Percentiles rank a stretch among this genome's conserved stretches.
phyloP scores from a whole-genome alignment of 2,113 vertebrate species.

The Rhinichthys klamathensis region DNA sequence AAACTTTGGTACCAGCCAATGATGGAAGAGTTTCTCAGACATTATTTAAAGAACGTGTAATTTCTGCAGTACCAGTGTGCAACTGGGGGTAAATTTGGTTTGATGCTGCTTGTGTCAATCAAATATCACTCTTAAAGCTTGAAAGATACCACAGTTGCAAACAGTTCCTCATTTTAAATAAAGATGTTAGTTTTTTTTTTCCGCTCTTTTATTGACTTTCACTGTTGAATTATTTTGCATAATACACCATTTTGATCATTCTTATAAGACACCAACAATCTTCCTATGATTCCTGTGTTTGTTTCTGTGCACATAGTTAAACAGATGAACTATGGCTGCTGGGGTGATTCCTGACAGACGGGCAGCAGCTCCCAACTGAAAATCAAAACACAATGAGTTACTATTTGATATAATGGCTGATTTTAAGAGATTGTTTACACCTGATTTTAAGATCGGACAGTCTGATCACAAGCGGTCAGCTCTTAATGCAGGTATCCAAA shows the following conservation, averaged over 20 bases:
- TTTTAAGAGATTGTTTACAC: too few species aligned
- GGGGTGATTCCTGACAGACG: slow-evolving; percentile 91
- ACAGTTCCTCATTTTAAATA: neutral
- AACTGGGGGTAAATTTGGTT: too few species aligned
- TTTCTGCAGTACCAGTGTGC: too few species aligned
- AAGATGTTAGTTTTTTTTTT: neutral
- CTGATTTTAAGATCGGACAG: too few species aligned
- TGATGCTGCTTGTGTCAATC: neutral
- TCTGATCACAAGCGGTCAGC: neutral
- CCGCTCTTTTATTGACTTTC: neutral
- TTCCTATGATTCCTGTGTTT: neutral
- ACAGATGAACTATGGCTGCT: slow-evolving; percentile 84
- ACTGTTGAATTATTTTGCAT: neutral
- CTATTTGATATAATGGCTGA: neutral
- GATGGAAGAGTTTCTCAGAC: too few species aligned
- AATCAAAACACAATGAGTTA: neutral
- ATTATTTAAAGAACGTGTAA: too few species aligned
- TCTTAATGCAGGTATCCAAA: neutral
- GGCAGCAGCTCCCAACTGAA: slow-evolving; percentile 86
- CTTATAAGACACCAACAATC: neutral
- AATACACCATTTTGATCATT: neutral
- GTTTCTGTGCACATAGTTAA: slow-evolving; percentile 75
- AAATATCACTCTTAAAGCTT: neutral
- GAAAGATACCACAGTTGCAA: neutral
- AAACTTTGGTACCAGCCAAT: neutral